Base-by-base conservation (phyloP, 2,888 invertebrate species). In the Lithophane semibrunnea region DNA sequence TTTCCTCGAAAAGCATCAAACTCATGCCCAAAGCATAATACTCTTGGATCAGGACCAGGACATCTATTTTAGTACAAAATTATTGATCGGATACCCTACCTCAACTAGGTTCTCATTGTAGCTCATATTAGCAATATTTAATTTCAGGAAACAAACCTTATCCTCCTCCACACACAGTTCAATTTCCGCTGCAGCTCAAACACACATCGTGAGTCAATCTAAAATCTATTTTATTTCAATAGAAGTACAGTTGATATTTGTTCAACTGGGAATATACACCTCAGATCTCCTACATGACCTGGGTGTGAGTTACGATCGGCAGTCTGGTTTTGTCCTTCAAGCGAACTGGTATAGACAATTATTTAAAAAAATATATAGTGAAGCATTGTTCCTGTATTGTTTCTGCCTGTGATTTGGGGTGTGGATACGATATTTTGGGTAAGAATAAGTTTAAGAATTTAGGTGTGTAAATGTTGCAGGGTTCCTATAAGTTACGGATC, bases 1-100 rank as follows among this genome's bases (percentile, higher is more conserved):
- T 4, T 56, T 56, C 5, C n/a, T 54, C 10, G 54, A n/a, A 54
- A 54, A 54, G 10, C 10, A 10, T n/a, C 7, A 18, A 52, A 52
- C 49, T 13, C 12, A 47, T 12, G 4, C 47, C 12, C 47, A 12
- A 12, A 47, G 13, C 47, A 49, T 49, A 49, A 18, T 18, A 16
- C 0, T 8, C 73, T 12, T 21, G 21, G 10, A 16, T 29, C 29
- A 52, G 16, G 29, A 37, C 37, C 37, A 21, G 52, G 58, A 13
- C 29, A 77, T 61, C n/a, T 56, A 56, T 79, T 66, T 66, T 8
- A 21, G 60, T 44, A 24, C 29, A 58, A 72, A 21, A 44, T 74
- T 67, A 75, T 80, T 67, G 79, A 79, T 79, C 67, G 18, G 21
- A 5, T 52, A 21, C 42, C 67, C 76, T 76, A 52, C 52, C 52